A percentile compares a stretch with the other conserved stretches of the same genome.
Conservation (phyloP, 1,140 invertebrate genomes). For the Drosophila rufa region DNA sequence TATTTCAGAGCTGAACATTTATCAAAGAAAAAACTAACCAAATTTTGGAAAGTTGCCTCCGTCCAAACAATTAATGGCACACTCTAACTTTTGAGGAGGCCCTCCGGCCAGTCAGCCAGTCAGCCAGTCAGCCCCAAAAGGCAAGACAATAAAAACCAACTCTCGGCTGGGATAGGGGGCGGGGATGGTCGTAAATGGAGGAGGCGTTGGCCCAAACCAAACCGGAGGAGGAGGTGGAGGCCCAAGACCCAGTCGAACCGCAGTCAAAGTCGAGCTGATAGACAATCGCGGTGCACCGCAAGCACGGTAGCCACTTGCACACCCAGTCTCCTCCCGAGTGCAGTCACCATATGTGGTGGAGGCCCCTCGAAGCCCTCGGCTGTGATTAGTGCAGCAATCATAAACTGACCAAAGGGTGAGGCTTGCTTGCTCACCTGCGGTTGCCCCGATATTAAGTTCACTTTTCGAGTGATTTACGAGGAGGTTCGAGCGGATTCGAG, state of each 20-base stretch:
- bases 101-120: not conserved
- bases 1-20: slow-evolving; percentile 77
- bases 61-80: slow-evolving; percentile 75
- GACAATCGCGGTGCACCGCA: slow-evolving; percentile 48
- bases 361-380: slow-evolving; percentile 48
- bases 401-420: slow-evolving; percentile 68
- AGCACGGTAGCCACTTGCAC: slow-evolving; percentile 41
- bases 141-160: slow-evolving; percentile 60
- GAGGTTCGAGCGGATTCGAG: slow-evolving; percentile 1
- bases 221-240: not conserved
- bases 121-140: slow-evolving; percentile 8
- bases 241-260: not conserved
- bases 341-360: slow-evolving; percentile 20
- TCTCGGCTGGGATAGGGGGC: not conserved
- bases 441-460: slow-evolving; percentile 57
- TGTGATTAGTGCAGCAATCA: slow-evolving; percentile 77
- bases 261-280: slow-evolving; percentile 39
- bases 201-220: slow-evolving; percentile 31
- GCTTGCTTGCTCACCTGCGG: slow-evolving; percentile 38
- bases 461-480: slow-evolving; percentile 62
- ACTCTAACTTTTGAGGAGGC: slow-evolving; percentile 50
- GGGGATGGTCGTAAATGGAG: slow-evolving; percentile 17
- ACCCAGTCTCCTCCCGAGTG: slow-evolving; percentile 22
- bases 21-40: slow-evolving; percentile 64
- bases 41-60: slow-evolving; percentile 72